These are phyloP conservation scores for Philonicus albiceps DNA, from an alignment of 2,888 invertebrate genomes.

Conservation along the genomic window DNA sequence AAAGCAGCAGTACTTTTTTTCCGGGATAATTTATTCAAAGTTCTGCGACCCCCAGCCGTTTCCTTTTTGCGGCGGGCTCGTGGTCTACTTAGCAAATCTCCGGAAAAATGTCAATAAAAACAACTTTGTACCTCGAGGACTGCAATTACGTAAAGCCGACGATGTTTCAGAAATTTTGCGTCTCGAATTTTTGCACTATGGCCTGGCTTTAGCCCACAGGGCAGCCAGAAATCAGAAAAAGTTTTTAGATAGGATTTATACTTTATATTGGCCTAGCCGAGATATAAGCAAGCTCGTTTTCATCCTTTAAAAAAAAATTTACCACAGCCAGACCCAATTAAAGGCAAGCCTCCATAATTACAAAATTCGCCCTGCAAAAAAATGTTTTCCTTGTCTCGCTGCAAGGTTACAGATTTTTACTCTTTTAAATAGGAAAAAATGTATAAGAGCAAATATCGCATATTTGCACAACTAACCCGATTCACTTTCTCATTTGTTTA, in stretches of 20 bases:
- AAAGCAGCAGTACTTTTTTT: neutral
- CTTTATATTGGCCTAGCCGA: neutral
- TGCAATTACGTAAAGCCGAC: neutral
- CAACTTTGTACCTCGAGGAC: neutral
- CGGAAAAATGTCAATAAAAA: neutral
- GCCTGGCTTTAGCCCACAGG: neutral
- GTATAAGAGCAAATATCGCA: neutral
- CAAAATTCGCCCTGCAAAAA: neutral
- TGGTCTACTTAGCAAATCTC: neutral
- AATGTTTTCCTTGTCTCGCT: neutral
- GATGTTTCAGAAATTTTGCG: neutral
- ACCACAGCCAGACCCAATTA: neutral
- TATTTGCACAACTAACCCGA: neutral
- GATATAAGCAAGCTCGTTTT: neutral
- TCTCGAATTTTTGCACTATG: neutral
- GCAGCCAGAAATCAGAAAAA: neutral
- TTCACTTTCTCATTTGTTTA: neutral
- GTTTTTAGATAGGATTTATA: neutral
- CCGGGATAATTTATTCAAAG: conserved; percentile 11
- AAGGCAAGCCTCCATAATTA: neutral
- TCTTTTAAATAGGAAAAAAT: neutral
- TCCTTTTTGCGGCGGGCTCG: neutral
- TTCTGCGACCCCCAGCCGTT: neutral
- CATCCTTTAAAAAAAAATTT: neutral
- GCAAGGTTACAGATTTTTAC: neutral